Conservation (phyloP, 2,797 vertebrate species). For the Cercopithecus petaurista region DNA sequence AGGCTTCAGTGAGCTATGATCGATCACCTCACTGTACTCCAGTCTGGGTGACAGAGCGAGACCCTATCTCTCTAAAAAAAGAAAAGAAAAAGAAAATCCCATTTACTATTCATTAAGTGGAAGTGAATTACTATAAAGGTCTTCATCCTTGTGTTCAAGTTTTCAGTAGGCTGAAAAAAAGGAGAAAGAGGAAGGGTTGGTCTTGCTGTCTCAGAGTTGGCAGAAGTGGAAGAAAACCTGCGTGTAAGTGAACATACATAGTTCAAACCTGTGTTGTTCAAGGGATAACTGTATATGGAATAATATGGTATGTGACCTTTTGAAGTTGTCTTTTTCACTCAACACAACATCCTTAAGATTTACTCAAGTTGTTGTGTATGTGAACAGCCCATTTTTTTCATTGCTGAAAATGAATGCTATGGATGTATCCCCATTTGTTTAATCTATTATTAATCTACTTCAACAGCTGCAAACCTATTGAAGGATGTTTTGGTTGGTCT, state of each 20-base stretch:
- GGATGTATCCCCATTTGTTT: neutral
- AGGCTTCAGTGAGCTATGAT: too few relatives aligned
- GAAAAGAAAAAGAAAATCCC: neutral
- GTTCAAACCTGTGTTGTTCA: neutral
- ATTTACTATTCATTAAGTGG: neutral
- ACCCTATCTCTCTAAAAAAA: too few relatives aligned
- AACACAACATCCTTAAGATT: neutral
- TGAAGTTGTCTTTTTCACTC: neutral
- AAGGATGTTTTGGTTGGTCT: neutral
- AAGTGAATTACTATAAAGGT: neutral
- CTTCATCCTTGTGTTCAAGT: neutral
- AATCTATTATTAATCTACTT: neutral
- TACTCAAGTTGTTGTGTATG: neutral
- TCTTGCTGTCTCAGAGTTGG: neutral
- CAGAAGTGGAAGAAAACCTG: neutral
- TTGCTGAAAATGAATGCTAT: neutral
- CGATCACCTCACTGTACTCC: too few relatives aligned
- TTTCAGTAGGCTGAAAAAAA: neutral
- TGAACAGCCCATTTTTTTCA: neutral
- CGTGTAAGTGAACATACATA: neutral
- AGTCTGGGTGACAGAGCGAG: too few relatives aligned
- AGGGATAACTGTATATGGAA: neutral
- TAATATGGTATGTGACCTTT: neutral
- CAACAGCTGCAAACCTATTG: neutral
- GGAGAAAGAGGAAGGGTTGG: neutral